A percentile compares a stretch with the other conserved stretches of the same genome.
Evolutionary conservation across 2,797 vertebrate species (phyloP).

Genomic region (Austrolebias charrua): DNA sequence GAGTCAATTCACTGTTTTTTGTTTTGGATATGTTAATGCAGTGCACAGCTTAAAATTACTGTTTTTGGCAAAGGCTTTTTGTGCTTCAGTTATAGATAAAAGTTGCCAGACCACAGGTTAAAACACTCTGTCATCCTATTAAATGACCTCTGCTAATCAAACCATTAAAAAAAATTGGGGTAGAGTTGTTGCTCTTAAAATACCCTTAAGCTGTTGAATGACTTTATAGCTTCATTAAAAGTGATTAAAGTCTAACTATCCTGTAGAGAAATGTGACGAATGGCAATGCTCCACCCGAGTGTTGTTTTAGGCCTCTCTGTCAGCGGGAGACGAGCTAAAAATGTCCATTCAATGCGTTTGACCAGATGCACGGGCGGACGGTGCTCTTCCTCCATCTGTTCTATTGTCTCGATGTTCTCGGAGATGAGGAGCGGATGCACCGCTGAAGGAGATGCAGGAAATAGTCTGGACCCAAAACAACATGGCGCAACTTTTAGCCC

Average conservation of each 20-base stretch:
- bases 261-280: slow-evolving; percentile 43
- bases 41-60: too few relatives aligned
- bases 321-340: slow-evolving; percentile 77
- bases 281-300: slow-evolving; percentile 52
- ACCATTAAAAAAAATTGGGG: slow-evolving; percentile 4
- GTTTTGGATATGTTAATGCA: too few relatives aligned
- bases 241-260: slow-evolving; percentile 19
- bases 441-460: slow-evolving; percentile 79
- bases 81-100: slow-evolving; percentile 30
- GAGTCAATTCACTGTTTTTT: too few relatives aligned
- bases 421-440: slow-evolving; percentile 78
- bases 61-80: slow-evolving; percentile 33
- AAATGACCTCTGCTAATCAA: slow-evolving; percentile 43
- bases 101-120: slow-evolving; percentile 31
- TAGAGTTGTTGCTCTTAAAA: too few relatives aligned
- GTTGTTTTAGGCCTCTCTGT: slow-evolving; percentile 73
- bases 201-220: not conserved
- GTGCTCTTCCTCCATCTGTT: slow-evolving; percentile 81
- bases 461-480: slow-evolving; percentile 70
- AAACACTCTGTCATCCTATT: slow-evolving; percentile 58
- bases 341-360: slow-evolving; percentile 74
- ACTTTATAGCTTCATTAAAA: slow-evolving; percentile 4
- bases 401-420: slow-evolving; percentile 78
- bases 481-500: slow-evolving; percentile 48
- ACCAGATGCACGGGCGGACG: slow-evolving; percentile 78